A percentile compares a stretch with the other conserved stretches of the same genome.
Conservation (phyloP, 2,888 invertebrate species). For the Rotaria sp. region DNA sequence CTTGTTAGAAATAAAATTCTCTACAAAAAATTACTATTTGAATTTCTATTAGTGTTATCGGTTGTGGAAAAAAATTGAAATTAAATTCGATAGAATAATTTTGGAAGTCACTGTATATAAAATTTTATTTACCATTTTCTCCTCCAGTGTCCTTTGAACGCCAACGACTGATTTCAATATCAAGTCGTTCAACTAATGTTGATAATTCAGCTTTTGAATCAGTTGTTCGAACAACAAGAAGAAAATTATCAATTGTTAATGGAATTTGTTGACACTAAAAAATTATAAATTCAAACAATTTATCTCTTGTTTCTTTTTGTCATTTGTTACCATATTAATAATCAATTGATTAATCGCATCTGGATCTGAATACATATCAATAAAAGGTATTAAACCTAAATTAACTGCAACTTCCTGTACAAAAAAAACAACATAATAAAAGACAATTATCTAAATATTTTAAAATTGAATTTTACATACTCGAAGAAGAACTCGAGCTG, state of each 20-base stretch:
- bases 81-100: no score
- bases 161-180: constrained; percentile 67
- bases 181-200: constrained; percentile 65
- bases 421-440: not conserved
- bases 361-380: constrained; percentile 73
- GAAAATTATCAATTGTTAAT: not conserved
- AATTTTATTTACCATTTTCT: constrained; percentile 61
- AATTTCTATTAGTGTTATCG: no score
- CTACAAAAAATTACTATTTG: no score
- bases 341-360: constrained; percentile 83
- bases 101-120: no score
- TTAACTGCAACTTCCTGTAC: constrained; percentile 41
- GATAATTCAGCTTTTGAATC: not conserved
- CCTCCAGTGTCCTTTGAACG: constrained; percentile 78
- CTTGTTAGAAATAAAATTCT: no score
- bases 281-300: not conserved
- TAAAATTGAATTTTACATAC: constrained; percentile 27
- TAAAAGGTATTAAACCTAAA: constrained; percentile 43
- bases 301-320: not conserved
- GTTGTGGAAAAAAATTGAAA: no score
- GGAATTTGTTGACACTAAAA: constrained; percentile 23
- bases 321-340: constrained; percentile 71
- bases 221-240: not conserved
- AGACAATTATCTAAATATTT: constrained; percentile 36
- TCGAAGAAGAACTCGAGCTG: not conserved